Conservation (phyloP, 2,797 vertebrate species). For the Gastrophryne carolinensis region DNA sequence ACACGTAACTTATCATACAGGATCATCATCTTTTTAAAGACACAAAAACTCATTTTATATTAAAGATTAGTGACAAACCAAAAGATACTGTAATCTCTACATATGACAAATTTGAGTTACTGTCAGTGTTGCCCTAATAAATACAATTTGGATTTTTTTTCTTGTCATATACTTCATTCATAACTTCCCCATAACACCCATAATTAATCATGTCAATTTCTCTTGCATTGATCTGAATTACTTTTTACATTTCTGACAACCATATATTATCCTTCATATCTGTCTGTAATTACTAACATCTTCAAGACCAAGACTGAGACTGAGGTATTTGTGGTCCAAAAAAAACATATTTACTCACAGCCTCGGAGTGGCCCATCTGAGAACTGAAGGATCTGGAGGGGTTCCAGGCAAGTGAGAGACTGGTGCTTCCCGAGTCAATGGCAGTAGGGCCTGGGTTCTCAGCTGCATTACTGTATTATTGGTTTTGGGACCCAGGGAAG, state of each 20-base stretch:
- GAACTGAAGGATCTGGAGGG: too few relatives aligned
- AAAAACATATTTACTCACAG: too few relatives aligned
- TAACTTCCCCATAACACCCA: constrained; percentile 24
- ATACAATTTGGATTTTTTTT: constrained; percentile 9
- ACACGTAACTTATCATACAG: constrained; percentile 1
- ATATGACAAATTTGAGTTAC: background rate
- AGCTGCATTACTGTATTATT: too few relatives aligned
- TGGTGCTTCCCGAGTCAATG: too few relatives aligned
- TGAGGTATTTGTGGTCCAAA: too few relatives aligned
- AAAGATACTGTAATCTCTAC: constrained; percentile 1
- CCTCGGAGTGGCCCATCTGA: too few relatives aligned
- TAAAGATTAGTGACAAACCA: background rate
- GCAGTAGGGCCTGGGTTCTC: too few relatives aligned
- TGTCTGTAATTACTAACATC: background rate
- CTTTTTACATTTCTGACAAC: background rate
- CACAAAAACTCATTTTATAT: constrained; percentile 6
- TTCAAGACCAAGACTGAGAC: too few relatives aligned
- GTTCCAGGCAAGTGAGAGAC: too few relatives aligned
- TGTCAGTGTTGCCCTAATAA: constrained; percentile 15
- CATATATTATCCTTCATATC: background rate
- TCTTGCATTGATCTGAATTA: background rate
- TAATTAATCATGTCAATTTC: constrained; percentile 14
- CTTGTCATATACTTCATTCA: constrained; percentile 17
- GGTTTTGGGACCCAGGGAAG: too few relatives aligned
- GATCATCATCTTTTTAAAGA: background rate